Conservation (phyloP, 2,888 invertebrate genomes). For the Sthenelais limicola region DNA sequence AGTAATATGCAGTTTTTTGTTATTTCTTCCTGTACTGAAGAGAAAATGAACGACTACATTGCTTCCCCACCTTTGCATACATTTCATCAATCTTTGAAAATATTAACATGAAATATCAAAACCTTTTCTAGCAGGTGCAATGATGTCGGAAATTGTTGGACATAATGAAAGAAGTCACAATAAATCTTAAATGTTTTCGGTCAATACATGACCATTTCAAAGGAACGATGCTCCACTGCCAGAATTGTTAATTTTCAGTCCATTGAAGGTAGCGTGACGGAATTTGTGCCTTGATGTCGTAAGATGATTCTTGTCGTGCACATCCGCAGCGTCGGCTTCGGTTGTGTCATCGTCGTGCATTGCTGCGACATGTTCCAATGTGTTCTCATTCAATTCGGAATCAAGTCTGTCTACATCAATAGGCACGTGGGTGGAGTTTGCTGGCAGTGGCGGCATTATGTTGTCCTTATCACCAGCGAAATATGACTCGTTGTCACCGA, state of each 20-base stretch:
- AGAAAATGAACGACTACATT: no score
- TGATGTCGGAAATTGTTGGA: no score
- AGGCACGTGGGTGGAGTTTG: background rate
- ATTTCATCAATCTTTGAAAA: no score
- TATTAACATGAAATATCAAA: no score
- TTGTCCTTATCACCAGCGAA: background rate
- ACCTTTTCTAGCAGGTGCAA: no score
- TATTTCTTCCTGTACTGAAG: no score
- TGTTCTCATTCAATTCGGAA: conserved; percentile 24
- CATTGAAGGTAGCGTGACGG: conserved; percentile 30
- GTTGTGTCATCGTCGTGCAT: conserved; percentile 23
- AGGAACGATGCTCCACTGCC: conserved; percentile 13
- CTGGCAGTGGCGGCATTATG: background rate
- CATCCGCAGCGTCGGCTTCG: background rate
- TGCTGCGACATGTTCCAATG: conserved; percentile 22
- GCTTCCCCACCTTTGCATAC: no score
- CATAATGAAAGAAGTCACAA: no score
- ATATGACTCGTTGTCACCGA: background rate
- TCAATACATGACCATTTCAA: background rate
- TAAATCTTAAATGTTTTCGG: no score
- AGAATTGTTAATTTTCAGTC: background rate
- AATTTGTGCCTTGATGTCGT: background rate
- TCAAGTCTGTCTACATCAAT: conserved; percentile 13
- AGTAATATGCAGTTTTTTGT: no score
- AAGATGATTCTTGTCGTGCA: conserved; percentile 14